phyloP scores from a whole-genome alignment of 1,140 invertebrate genomes.

The Onthophagus taurus region DNA sequence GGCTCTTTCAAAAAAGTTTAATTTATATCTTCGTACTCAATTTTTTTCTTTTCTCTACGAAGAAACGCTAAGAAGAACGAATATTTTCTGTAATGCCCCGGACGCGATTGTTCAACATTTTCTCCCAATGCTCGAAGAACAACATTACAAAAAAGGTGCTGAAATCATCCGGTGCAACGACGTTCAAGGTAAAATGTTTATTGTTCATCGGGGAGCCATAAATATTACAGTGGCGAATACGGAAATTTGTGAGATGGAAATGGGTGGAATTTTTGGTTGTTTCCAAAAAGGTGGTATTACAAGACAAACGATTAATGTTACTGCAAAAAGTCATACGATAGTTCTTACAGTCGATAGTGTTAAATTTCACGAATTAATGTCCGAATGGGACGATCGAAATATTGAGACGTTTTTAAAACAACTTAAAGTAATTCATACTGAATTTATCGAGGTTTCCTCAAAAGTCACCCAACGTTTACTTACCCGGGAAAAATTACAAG shows the following conservation, averaged over 20 bases:
- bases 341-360: constrained; percentile 8
- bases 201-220: constrained; percentile 17
- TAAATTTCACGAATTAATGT: constrained; percentile 6
- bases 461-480: neutral
- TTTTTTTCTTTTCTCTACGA: constrained; percentile 41
- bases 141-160: constrained; percentile 13
- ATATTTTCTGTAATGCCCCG: constrained; percentile 38
- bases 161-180: constrained; percentile 16
- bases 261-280: constrained; percentile 18
- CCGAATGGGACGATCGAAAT: constrained; percentile 5
- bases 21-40: constrained; percentile 41
- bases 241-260: constrained; percentile 1
- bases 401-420: neutral
- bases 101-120: constrained; percentile 40
- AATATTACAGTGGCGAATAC: constrained; percentile 29
- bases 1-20: constrained; percentile 39
- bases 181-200: constrained; percentile 14
- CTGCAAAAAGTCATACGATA: constrained; percentile 11
- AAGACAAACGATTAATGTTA: constrained; percentile 15
- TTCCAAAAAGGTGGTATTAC: constrained; percentile 7
- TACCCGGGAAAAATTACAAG: neutral
- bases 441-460: neutral
- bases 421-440: no score
- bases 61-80: constrained; percentile 38
- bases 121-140: constrained; percentile 22